Percentiles rank a stretch among this genome's conserved stretches.
Conservation (phyloP, 2,113 vertebrate genomes). For the Rattus norvegicus region GRCr8 NC_086028.1:57007001-57007500, state of each 20-base stretch:
- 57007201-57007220: neutral
- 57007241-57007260: neutral
- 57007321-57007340: neutral
- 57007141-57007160: neutral
- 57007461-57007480: neutral
- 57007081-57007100: neutral
- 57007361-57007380: neutral
- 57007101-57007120: neutral
- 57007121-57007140: neutral
- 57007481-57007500: neutral
- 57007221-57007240: neutral
- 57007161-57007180: neutral
- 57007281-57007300: neutral
- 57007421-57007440: neutral
- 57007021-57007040: fast-evolving
- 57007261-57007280: neutral
- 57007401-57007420: too few species aligned
- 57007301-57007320: neutral
- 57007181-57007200: neutral
- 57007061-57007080: neutral
- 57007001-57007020: too few species aligned
- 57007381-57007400: neutral
- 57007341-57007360: neutral
- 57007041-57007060: neutral
- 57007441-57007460: neutral